A percentile compares a stretch with the other conserved stretches of the same genome.
phyloP scores from a whole-genome alignment of 2,888 invertebrate species.

The Tholera decimalis region DNA sequence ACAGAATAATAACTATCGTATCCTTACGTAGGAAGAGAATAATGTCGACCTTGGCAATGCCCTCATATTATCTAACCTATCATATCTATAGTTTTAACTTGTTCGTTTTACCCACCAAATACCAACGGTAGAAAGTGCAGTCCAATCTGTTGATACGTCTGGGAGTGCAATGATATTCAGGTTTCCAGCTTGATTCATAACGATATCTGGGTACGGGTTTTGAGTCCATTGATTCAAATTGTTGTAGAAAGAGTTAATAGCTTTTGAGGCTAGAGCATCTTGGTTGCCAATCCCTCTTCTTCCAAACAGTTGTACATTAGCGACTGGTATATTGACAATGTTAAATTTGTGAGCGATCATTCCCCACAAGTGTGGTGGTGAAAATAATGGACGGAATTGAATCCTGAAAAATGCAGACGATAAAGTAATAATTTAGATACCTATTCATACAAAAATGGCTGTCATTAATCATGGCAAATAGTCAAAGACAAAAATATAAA shows the following conservation, averaged over 20 bases:
- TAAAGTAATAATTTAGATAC: neutral
- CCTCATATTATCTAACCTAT: too few species aligned
- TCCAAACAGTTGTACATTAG: conserved; percentile 73
- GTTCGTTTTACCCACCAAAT: conserved; percentile 88
- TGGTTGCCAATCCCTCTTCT: conserved; percentile 72
- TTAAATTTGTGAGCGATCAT: conserved; percentile 82
- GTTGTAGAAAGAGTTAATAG: conserved; percentile 76
- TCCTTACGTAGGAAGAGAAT: too few species aligned
- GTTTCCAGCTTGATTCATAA: conserved; percentile 74
- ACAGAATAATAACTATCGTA: too few species aligned
- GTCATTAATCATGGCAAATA: too few species aligned
- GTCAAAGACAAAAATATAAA: too few species aligned
- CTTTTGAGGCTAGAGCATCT: conserved; percentile 74
- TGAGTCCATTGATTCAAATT: conserved; percentile 79
- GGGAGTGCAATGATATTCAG: conserved; percentile 81
- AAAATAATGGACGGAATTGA: conserved; percentile 74
- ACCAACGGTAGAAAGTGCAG: conserved; percentile 80
- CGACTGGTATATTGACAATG: conserved; percentile 71
- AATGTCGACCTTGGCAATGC: too few species aligned
- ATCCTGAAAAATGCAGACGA: conserved; percentile 59
- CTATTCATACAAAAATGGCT: too few species aligned
- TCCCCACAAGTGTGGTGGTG: conserved; percentile 79
- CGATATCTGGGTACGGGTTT: conserved; percentile 75
- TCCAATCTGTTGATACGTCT: conserved; percentile 81
- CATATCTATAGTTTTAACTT: too few species aligned